Conservation (phyloP, 2,113 vertebrate genomes). For the Centrocercus urophasianus region DNA sequence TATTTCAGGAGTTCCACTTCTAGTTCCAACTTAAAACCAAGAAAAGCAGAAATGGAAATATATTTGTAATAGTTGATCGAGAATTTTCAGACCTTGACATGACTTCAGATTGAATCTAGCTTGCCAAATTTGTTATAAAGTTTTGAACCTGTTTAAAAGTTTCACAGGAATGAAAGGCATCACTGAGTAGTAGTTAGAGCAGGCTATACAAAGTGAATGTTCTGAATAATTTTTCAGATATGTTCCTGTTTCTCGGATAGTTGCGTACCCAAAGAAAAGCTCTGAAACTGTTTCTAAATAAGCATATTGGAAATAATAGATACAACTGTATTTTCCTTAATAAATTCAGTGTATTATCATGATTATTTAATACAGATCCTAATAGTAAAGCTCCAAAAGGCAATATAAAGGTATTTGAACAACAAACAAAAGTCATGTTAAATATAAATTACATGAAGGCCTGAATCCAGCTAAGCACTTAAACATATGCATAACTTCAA, state of each 20-base stretch:
- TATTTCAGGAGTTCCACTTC: conserved; percentile 53
- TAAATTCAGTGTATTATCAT: neutral
- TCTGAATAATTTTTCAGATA: neutral
- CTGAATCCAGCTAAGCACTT: conserved; percentile 25
- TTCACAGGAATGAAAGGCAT: conserved; percentile 15
- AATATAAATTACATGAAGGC: conserved; percentile 2
- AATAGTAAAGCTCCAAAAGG: neutral
- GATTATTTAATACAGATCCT: neutral
- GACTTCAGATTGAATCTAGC: neutral
- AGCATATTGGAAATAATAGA: neutral
- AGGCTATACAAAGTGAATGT: neutral
- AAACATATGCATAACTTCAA: conserved; percentile 8
- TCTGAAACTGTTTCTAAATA: neutral
- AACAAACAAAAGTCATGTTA: neutral
- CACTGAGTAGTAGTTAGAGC: neutral
- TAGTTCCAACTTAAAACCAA: conserved; percentile 41
- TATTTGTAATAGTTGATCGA: conserved; percentile 29
- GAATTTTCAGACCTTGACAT: conserved; percentile 46
- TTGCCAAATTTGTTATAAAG: conserved; percentile 27
- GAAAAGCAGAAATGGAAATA: conserved; percentile 58
- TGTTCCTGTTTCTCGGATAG: neutral
- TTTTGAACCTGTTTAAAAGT: conserved; percentile 12
- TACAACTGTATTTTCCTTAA: neutral
- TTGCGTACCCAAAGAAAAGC: neutral
- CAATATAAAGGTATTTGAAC: neutral